Conservation (phyloP, 1,140 invertebrate species). For the Paralvinella palmiformis region DNA sequence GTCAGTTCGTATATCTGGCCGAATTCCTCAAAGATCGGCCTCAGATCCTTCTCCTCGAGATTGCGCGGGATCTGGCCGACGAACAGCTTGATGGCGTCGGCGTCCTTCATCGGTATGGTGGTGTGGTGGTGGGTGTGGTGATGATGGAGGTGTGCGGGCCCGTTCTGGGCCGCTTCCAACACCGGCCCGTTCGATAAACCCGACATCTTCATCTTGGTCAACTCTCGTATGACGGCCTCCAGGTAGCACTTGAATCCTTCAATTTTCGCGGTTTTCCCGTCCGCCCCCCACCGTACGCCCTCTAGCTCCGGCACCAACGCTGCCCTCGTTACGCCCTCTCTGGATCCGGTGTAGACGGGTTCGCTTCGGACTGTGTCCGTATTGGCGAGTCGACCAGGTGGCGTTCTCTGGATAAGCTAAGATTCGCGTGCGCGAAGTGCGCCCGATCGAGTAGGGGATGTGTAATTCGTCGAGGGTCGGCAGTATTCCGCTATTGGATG, state of each 20-base stretch:
- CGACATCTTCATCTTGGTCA: background rate
- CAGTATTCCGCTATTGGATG: too few relatives aligned
- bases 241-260: background rate
- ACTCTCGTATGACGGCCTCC: background rate
- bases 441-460: too few relatives aligned
- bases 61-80: conserved; percentile 89
- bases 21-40: conserved; percentile 86
- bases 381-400: too few relatives aligned
- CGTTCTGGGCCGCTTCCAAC: background rate
- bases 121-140: background rate
- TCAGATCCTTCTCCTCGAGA: conserved; percentile 78
- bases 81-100: conserved; percentile 74
- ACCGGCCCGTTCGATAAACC: too few relatives aligned
- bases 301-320: background rate
- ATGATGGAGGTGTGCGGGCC: background rate
- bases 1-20: conserved; percentile 91
- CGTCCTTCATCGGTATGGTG: conserved; percentile 48
- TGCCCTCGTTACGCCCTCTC: too few relatives aligned
- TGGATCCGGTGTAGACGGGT: too few relatives aligned
- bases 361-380: too few relatives aligned
- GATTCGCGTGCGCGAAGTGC: too few relatives aligned
- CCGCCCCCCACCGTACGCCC: background rate
- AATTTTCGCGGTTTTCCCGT: background rate
- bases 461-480: too few relatives aligned
- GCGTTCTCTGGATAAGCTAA: too few relatives aligned